Evolutionary conservation across 1,140 invertebrate genomes (phyloP), one percentile per base, ranked within the genome.

Genomic region (Eupristina koningsbergeri): DNA sequence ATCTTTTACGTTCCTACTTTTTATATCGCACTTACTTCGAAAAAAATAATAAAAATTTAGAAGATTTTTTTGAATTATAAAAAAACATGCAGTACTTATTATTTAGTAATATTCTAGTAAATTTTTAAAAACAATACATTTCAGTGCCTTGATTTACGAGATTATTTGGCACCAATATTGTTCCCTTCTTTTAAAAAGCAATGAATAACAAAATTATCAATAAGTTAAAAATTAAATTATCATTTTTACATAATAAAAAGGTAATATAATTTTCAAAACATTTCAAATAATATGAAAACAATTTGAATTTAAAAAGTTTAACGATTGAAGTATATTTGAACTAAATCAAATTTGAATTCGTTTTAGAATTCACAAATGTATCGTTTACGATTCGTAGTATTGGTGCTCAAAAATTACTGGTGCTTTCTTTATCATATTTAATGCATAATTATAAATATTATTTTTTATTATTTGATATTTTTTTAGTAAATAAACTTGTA

Each of bases 321-420:
- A 39, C 36, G 22, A 36, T 39, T 1, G 36, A 15, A 58, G 31
- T 29, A 71, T 53, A 36, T 50, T 50, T 39, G 36, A 53, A 50
- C 22, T 22, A 50, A 69, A 50, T 39, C 58, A 81, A 81, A 58
- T 81, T 78, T 84, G 86, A 89, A 89, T 86, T 88, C 81, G 87
- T 88, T 86, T 71, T 87, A 86, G 86, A 87, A 87, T 88, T 88
- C 82, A 69, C 31, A 34, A 80, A 81, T 82, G 63, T 64, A 85
- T 81, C 75, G 41, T 85, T 63, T 73, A 86, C 74, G n/a, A 80
- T 74, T 58, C 63, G 39, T 79, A 78, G 29, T 69, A 73, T 75
- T 63, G 85, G 82, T 88, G 87, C 86, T 88, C 86, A 88, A 87
- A 83, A 73, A 84, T 85, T 80, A 85, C 86, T 87, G 87, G 87